Base-by-base conservation (phyloP, 1,140 invertebrate genomes). In the Lordiphosa mommai region DNA sequence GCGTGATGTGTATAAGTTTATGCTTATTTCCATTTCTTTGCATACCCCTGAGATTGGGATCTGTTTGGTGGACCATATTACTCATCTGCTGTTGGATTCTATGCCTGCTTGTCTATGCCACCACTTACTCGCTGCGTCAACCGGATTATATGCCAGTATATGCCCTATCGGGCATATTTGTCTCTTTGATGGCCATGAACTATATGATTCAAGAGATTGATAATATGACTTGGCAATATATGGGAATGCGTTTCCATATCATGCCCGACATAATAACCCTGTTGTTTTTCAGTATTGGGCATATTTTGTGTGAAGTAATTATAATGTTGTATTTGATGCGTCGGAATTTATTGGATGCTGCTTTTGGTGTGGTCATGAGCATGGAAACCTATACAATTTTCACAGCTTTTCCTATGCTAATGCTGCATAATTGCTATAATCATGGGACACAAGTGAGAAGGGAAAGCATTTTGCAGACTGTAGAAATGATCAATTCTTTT, bases 191-290 rank as follows among this genome's bases (percentile, higher is more conserved):
- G 4, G 3, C 12, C 9, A 29, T 59, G 10, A 23, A 27, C 1
- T 7, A 20, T 1, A 5, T 76, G 0, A 9, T 16, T 4, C 17
- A 7, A 0, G 68, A 65, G 38, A 41, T 68, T 0, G 38, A 72
- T 17, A 79, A 79, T 27, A 4, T 77, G 2, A 14, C 12, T 1
- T 77, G 58, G 58, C 73, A 77, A 20, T 79, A 53, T n/a, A 9
- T 72, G 0, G 38, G 38, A 10, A 30, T 72, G 9, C 41, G 38
- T 0, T 59, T 63, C 0, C 3, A 34, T 10, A 2, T 23, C 1
- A 8, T 5, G 8, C 32, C 53, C 10, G 68, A 72, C 23, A 5
- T 49, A 4, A 37, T 52, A 1, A 34, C 14, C 0, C 2, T 79
- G 4, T 7, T 60, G 7, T 46, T 33, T 34, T 60, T 79, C 12